Percentiles rank a stretch among this genome's conserved stretches.
Evolutionary conservation across 2,113 vertebrate species (phyloP).

Genomic region (Zapus hudsonius): DNA sequence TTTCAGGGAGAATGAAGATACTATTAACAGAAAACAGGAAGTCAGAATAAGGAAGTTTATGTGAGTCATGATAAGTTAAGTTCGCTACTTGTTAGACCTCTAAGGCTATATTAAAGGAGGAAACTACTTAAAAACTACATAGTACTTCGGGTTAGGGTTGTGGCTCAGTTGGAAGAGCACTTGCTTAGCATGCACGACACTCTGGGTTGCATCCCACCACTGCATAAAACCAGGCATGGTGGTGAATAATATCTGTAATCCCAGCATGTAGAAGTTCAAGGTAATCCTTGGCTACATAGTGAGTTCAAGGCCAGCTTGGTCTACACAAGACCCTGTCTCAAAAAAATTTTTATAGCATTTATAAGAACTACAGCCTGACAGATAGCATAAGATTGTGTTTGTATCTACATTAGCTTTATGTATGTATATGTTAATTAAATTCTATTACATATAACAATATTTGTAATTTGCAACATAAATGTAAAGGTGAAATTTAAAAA

Average conservation of each 20-base stretch:
- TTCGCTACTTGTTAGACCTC: not conserved
- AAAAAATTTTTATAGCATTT: not conserved
- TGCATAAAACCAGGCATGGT: too few relatives aligned
- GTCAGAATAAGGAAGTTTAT: slow-evolving; percentile 41
- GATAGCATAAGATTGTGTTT: not conserved
- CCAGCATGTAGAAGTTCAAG: too few relatives aligned
- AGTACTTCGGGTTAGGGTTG: too few relatives aligned
- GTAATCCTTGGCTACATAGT: too few relatives aligned
- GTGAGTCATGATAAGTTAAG: not conserved
- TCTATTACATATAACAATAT: too few relatives aligned
- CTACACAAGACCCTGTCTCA: too few relatives aligned
- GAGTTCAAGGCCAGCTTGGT: too few relatives aligned
- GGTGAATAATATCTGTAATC: too few relatives aligned
- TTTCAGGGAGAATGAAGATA: not conserved
- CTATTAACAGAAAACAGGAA: slow-evolving; percentile 52
- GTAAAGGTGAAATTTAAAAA: not conserved
- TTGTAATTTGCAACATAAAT: slow-evolving; percentile 44
- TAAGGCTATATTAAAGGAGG: not conserved
- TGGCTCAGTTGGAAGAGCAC: too few relatives aligned
- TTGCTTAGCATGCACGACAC: too few relatives aligned
- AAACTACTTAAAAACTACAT: not conserved
- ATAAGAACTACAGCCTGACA: not conserved
- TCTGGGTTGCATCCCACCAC: too few relatives aligned
- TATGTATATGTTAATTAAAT: too few relatives aligned
- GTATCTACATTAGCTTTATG: not conserved